Base-by-base conservation (phyloP, 2,888 invertebrate species). In the Andrena dorsata region DNA sequence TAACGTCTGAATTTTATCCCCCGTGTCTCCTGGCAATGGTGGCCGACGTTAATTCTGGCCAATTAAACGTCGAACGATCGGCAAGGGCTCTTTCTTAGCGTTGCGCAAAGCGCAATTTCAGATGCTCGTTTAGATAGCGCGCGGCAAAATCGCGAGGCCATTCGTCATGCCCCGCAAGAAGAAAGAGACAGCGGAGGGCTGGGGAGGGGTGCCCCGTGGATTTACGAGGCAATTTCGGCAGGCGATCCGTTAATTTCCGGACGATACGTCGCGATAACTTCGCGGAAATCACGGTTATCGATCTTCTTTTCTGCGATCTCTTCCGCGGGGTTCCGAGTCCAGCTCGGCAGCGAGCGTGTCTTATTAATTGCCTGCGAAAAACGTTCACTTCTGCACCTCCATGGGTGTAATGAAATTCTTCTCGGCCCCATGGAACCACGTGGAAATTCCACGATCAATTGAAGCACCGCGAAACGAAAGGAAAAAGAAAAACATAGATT, bases 101-200 rank as follows among this genome's bases (percentile, higher is more conserved):
- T 76, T 56, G 78, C 79, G 76, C 75, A 49, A 68, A 75, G 70
- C 80, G 89, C 88, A 89, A 91, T 90, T 91, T 90, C 88, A 90
- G 92, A 92, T 92, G 86, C 89, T 90, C 91, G 91, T 92, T 92
- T 90, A 90, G 92, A 92, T 92, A 90, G 83, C 73, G 84, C 30
- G 69, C 65, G 56, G 80, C 78, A 72, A 79, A 85, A 86, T 80
- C 85, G 84, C 78, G 84, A 76, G 85, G 77, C 86, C 91, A 90
- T 93, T 92, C 89, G 92, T 92, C 91, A 90, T 86, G 87, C 71
- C 85, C 78, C 30, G 56, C 60, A 53, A 60, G 51, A 65, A 76
- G 73, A 58, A 60, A 69, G 73, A 73, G 78, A 79, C 58, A 78
- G 77, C 8, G 70, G 63, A 73, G 53, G 53, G 35, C 35, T 69